Evolutionary conservation across 2,797 vertebrate genomes (phyloP), one percentile per base, ranked within the genome.

Genomic region (Sebastolobus altivelis): DNA sequence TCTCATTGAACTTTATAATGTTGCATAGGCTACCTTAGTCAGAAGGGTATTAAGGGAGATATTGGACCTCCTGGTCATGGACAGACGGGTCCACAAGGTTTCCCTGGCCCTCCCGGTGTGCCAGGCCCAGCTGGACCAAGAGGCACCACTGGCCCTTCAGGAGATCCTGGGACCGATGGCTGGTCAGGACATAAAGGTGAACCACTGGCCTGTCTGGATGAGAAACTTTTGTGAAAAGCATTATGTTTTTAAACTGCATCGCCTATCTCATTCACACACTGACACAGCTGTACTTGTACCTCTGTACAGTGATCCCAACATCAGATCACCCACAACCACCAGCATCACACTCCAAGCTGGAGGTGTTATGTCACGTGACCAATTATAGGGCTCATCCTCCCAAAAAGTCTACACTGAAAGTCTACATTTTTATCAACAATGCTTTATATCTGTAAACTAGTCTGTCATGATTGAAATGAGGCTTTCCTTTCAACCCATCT

Each of bases 141-240:
- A 62, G 92, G 93, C 6, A 4, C 8, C 12, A 4, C 43, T 62
- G 93, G 93, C 3, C 10, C n/a, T 4, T 38, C 20, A 9, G 94
- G 94, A 75, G 89, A 92, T 72, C 59, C 65, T 65, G 94, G 91
- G 5, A 22, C 10, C 4, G 6, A 75, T 70, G 93, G 91, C 13
- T 60, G 7, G n/a, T 72, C 63, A 35, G 93, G 93, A 79, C 49
- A 54, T 7, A 94, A 91, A 89, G 94, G 94, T 93, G 25, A 90
- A 46, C 25, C 8, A 37, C 10, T 61, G 25, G 20, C 12, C n/a
- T 54, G 5, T 59, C 14, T 68, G 0, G 2, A 54, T 38, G 12
- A 35, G 52, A 65, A 43, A 75, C 14, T 2, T 58, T 10, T 55
- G 9, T 35, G 8, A 65, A 65, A 55, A 49, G 3, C 1, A 61